Conservation (phyloP, 2,888 invertebrate genomes). For the Idaea aversata region DNA sequence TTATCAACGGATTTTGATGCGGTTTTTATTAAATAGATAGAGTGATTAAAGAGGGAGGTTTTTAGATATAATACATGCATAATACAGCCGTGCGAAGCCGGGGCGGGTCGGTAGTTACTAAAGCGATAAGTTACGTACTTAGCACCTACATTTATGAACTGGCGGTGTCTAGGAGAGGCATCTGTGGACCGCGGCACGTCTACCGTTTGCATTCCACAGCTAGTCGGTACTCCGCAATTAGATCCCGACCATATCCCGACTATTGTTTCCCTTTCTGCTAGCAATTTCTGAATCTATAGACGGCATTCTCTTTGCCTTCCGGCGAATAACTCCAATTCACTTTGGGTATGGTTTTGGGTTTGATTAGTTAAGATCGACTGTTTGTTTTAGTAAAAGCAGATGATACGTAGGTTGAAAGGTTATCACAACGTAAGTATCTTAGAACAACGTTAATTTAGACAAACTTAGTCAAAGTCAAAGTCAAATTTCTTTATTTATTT, state of each 20-base stretch:
- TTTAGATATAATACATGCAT: too few relatives aligned
- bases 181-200: slow-evolving; percentile 24
- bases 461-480: too few relatives aligned
- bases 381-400: neutral
- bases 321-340: slow-evolving; percentile 10
- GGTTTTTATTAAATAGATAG: too few relatives aligned
- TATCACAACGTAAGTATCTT: too few relatives aligned
- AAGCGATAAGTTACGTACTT: neutral
- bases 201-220: slow-evolving; percentile 21
- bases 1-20: too few relatives aligned
- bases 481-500: too few relatives aligned
- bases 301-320: slow-evolving; percentile 39
- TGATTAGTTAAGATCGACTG: slow-evolving; percentile 17
- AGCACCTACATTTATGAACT: slow-evolving; percentile 23
- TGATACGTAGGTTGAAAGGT: too few relatives aligned
- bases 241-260: slow-evolving; percentile 18
- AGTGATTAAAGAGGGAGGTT: too few relatives aligned
- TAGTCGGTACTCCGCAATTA: slow-evolving; percentile 26
- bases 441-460: too few relatives aligned
- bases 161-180: slow-evolving; percentile 13
- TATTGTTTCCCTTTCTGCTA: slow-evolving; percentile 60
- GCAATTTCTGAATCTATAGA: slow-evolving; percentile 51
- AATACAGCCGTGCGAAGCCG: too few relatives aligned
- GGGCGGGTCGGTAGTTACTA: too few relatives aligned
- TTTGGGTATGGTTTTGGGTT: slow-evolving; percentile 26